phyloP scores from a whole-genome alignment of 2,888 invertebrate genomes.

The Parasteatoda lunata region DNA sequence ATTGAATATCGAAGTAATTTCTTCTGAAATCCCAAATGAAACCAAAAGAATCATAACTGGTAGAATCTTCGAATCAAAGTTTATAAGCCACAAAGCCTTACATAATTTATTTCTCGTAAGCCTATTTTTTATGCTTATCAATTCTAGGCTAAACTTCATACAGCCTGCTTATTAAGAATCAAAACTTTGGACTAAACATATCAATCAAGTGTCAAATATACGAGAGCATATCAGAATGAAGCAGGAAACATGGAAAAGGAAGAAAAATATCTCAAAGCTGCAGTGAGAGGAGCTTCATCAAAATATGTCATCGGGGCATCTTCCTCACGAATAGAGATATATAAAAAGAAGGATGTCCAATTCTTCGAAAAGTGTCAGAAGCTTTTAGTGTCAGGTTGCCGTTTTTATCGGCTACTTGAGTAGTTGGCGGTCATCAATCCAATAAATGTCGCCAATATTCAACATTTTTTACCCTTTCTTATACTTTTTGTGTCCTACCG shows the following conservation, averaged over 20 bases:
- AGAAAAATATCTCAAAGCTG: neutral
- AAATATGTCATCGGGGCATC: constrained; percentile 43
- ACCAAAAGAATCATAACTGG: too few relatives aligned
- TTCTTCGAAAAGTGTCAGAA: constrained; percentile 53
- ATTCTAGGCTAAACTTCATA: too few relatives aligned
- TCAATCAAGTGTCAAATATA: neutral
- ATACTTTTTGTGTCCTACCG: constrained; percentile 7
- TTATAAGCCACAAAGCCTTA: too few relatives aligned
- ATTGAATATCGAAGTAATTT: too few relatives aligned
- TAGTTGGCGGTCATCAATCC: constrained; percentile 51
- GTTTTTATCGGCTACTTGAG: constrained; percentile 57
- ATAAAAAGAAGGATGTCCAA: constrained; percentile 31
- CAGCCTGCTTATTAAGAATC: neutral
- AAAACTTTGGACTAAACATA: neutral
- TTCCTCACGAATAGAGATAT: constrained; percentile 15
- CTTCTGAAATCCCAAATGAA: too few relatives aligned
- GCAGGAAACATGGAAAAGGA: neutral
- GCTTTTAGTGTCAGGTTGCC: constrained; percentile 54
- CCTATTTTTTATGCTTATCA: too few relatives aligned
- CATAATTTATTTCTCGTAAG: too few relatives aligned
- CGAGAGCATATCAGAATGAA: neutral
- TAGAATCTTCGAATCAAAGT: too few relatives aligned
- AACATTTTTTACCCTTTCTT: constrained; percentile 12
- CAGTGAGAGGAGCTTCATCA: constrained; percentile 29
- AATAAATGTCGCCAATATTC: constrained; percentile 57